A percentile compares a stretch with the other conserved stretches of the same genome.
phyloP scores from a whole-genome alignment of 1,140 invertebrate genomes.

The Nylanderia fulva region DNA sequence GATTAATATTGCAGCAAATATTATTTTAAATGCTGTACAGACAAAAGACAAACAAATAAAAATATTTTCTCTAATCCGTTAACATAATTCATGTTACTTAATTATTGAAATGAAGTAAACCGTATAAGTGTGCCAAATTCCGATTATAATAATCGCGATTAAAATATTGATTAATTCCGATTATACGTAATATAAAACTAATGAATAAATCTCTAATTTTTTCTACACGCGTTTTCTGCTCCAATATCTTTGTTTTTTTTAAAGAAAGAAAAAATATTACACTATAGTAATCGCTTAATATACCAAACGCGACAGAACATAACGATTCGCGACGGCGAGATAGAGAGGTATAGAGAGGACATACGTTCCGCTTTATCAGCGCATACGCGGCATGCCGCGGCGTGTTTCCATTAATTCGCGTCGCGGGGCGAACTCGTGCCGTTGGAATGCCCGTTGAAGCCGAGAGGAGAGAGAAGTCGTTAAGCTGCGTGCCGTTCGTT shows the following conservation, averaged over 20 bases:
- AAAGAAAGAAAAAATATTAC: not conserved
- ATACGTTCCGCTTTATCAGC: conserved; percentile 81
- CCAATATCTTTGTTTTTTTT: not conserved
- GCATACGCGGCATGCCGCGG: conserved; percentile 76
- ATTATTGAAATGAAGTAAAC: not conserved
- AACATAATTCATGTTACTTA: not conserved
- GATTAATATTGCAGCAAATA: too few species aligned
- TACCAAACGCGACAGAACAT: conserved; percentile 40
- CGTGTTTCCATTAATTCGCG: conserved; percentile 85
- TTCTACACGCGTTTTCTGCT: not conserved
- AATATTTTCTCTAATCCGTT: too few species aligned
- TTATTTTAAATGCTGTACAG: not conserved
- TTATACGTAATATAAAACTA: too few species aligned
- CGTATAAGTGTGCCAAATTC: conserved; percentile 2
- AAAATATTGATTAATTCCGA: not conserved
- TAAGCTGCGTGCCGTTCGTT: conserved; percentile 80
- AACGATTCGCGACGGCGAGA: conserved; percentile 62
- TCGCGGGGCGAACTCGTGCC: conserved; percentile 81
- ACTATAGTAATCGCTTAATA: conserved; percentile 17
- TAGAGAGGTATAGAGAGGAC: conserved; percentile 75
- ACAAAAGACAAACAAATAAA: too few species aligned
- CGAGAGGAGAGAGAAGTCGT: conserved; percentile 78
- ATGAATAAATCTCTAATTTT: conserved; percentile 13
- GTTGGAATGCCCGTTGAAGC: conserved; percentile 81
- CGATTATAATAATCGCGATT: not conserved